Conservation (phyloP, 1,140 invertebrate genomes). For the Atta colombica region DNA sequence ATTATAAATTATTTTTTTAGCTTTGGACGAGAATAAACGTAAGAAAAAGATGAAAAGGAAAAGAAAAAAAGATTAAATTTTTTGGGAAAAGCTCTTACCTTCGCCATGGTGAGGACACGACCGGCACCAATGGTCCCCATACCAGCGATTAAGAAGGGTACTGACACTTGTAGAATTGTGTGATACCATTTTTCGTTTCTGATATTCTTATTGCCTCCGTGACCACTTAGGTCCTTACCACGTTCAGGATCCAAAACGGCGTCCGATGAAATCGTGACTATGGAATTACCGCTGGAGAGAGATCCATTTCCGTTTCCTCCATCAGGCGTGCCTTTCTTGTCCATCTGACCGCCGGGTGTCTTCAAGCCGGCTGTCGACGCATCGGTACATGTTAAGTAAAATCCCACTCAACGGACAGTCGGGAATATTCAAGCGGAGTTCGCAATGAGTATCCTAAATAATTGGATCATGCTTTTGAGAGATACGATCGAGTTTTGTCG, state of each 20-base stretch:
- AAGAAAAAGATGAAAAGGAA: background rate
- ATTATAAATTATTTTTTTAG: slow-evolving; percentile 35
- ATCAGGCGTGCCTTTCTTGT: slow-evolving; percentile 51
- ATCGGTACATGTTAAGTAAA: slow-evolving; percentile 57
- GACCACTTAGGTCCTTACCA: slow-evolving; percentile 37
- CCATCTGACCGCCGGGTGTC: slow-evolving; percentile 60
- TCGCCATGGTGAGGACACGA: slow-evolving; percentile 93
- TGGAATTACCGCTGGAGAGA: slow-evolving; percentile 83
- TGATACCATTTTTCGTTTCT: slow-evolving; percentile 91
- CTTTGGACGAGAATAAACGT: slow-evolving; percentile 14
- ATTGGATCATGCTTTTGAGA: background rate
- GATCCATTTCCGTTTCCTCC: slow-evolving; percentile 70
- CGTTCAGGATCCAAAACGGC: slow-evolving; percentile 79
- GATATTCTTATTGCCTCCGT: slow-evolving; percentile 78
- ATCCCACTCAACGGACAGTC: background rate
- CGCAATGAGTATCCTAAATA: slow-evolving; percentile 10
- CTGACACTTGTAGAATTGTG: slow-evolving; percentile 94
- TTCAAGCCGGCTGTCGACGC: slow-evolving; percentile 78
- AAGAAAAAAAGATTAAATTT: background rate
- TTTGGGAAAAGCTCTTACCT: slow-evolving; percentile 87
- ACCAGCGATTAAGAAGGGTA: slow-evolving; percentile 97
- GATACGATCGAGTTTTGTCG: too few relatives aligned
- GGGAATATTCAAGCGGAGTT: slow-evolving; percentile 3
- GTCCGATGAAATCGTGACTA: slow-evolving; percentile 81
- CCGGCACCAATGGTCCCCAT: slow-evolving; percentile 97